Base-by-base conservation (phyloP, 2,113 vertebrate genomes). In the Peromyscus leucopus region DNA sequence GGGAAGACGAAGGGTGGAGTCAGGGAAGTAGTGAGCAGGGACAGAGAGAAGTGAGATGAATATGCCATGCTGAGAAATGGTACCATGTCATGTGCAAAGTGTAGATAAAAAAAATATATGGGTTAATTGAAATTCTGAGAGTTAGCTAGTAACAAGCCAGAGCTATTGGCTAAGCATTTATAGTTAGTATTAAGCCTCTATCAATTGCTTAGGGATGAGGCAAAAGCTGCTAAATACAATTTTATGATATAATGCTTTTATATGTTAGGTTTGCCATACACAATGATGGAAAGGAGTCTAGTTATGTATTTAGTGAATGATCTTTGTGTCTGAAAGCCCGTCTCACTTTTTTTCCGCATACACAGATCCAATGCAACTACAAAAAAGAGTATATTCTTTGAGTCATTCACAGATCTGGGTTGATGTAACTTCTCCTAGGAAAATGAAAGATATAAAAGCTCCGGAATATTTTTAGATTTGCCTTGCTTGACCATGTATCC, bases 281-380 rank as follows among this genome's bases (percentile, higher is more conserved):
- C 11, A 65, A 36, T 59, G 22, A 75, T 42, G 17, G 16, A 36
- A 65, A 80, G 3, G 3, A 94, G 61, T 5, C n/a, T 61, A 61
- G n/a, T 84, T 28, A 31, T 84, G 24, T 5, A 72, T 39, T 82
- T 48, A 72, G 19, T 80, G 39, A 85, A 74, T 57, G 10, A 1
- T 57, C 55, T 65, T 89, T 85, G 22, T 95, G 55, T 83, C 82
- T 80, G 28, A 95, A 97, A 97, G 24, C 28, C 33, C 55, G 26
- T 55, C 59, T 96, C 33, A 46, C 16, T 74, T 79, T 84, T 84
- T 82, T 31, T 24, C n/a, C 75, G 22, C 6, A 95, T 6, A 95
- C 39, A 67, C 10, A 89, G 33, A 85, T 79, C 12, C 57, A 80
- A 61, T 69, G 42, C 57, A 85, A 63, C 28, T 74, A 17, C 36